A percentile compares a stretch with the other conserved stretches of the same genome.
phyloP scores from a whole-genome alignment of 1,140 invertebrate species.

The Coenobita brevimanus region DNA sequence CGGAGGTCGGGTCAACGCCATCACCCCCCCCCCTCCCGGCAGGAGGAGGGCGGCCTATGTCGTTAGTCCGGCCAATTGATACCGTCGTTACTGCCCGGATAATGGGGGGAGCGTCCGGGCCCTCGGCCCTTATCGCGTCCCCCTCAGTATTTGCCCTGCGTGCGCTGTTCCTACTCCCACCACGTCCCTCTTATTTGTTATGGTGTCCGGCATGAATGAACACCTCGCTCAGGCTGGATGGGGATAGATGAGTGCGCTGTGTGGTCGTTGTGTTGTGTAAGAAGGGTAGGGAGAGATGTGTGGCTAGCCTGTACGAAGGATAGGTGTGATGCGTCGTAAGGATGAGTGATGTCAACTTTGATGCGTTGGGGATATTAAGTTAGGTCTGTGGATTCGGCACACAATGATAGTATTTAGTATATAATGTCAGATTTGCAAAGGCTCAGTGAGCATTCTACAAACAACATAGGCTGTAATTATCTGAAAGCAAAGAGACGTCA shows the following conservation, averaged over 20 bases:
- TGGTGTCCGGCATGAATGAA: conserved; percentile 22
- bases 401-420: too few species aligned
- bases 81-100: conserved; percentile 37
- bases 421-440: too few species aligned
- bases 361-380: too few species aligned
- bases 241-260: neutral
- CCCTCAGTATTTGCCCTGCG: conserved; percentile 45
- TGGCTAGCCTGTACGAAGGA: too few species aligned
- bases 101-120: conserved; percentile 9
- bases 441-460: too few species aligned
- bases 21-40: neutral
- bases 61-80: conserved; percentile 41
- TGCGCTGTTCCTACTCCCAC: neutral
- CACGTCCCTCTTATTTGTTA: conserved; percentile 15
- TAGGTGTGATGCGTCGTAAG: too few species aligned
- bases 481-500: too few species aligned
- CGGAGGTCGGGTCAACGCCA: neutral
- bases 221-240: neutral
- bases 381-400: too few species aligned
- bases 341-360: too few species aligned
- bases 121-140: conserved; percentile 25
- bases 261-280: too few species aligned
- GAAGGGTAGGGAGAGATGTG: too few species aligned
- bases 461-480: too few species aligned
- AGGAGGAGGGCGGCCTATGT: neutral